Conservation (phyloP, 2,888 invertebrate genomes). For the Rotaria sp. region DNA sequence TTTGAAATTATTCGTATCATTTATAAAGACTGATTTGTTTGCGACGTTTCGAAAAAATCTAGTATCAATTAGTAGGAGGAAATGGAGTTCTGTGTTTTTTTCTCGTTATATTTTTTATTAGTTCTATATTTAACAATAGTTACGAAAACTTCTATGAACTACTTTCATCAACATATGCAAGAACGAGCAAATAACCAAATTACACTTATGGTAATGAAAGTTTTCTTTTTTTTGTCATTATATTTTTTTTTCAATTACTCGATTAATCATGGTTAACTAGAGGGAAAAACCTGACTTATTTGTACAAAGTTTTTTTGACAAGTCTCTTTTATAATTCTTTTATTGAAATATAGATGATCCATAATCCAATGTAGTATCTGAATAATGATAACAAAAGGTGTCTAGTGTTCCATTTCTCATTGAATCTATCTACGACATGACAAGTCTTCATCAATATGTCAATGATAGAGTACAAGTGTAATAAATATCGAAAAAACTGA, state of each 20-base stretch:
- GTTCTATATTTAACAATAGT: no score
- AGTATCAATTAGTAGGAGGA: no score
- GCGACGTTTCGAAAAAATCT: no score
- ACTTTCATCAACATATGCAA: not conserved
- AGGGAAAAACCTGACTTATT: not conserved
- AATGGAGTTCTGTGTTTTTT: no score
- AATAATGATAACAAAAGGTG: not conserved
- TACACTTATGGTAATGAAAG: not conserved
- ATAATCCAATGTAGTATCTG: no score
- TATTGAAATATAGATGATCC: not conserved
- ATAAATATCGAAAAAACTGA: no score
- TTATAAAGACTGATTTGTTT: no score
- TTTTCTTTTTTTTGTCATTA: not conserved
- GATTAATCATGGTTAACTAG: not conserved
- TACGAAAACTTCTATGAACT: not conserved
- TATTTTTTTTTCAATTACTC: not conserved
- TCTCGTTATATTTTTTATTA: no score
- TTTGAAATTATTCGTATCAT: no score
- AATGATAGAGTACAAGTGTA: no score
- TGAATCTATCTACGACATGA: not conserved
- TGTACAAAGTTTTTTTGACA: not conserved
- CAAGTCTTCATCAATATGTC: no score
- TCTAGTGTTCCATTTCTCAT: not conserved
- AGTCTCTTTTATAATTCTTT: not conserved
- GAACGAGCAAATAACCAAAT: not conserved